phyloP scores from a whole-genome alignment of 2,888 invertebrate species.

The Apamea monoglypha region DNA sequence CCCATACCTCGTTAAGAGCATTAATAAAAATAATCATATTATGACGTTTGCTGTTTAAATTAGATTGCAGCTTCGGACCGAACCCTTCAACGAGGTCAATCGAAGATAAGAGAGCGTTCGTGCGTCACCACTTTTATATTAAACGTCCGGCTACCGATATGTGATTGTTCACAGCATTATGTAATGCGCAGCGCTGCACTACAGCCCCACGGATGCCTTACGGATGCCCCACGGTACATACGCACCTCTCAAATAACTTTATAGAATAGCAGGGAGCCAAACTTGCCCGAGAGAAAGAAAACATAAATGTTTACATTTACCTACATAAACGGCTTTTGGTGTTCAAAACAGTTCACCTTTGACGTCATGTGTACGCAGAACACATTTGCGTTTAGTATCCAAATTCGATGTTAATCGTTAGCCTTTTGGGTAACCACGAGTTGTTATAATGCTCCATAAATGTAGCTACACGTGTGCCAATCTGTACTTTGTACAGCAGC shows the following conservation, averaged over 20 bases:
- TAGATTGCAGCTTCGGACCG: slow-evolving; percentile 79
- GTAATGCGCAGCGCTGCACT: slow-evolving; percentile 50
- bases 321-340: slow-evolving; percentile 76
- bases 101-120: slow-evolving; percentile 80
- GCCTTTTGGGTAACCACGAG: slow-evolving; percentile 59
- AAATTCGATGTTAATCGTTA: slow-evolving; percentile 66
- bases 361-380: slow-evolving; percentile 80
- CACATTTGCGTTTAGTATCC: slow-evolving; percentile 66
- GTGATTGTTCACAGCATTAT: slow-evolving; percentile 59
- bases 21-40: slow-evolving; percentile 58
- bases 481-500: slow-evolving; percentile 20
- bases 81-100: slow-evolving; percentile 83
- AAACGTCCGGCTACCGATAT: slow-evolving; percentile 67
- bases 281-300: slow-evolving; percentile 70
- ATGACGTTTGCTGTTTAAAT: slow-evolving; percentile 75
- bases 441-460: slow-evolving; percentile 30
- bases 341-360: slow-evolving; percentile 79
- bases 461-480: slow-evolving; percentile 10
- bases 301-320: slow-evolving; percentile 81
- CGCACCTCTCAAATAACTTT: slow-evolving; percentile 37
- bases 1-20: slow-evolving; percentile 27
- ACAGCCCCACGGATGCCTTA: neutral
- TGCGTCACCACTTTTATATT: slow-evolving; percentile 79
- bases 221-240: slow-evolving; percentile 17
- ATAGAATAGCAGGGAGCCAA: slow-evolving; percentile 42